Evolutionary conservation across 2,113 vertebrate genomes (phyloP).

Genomic region (Romanogobio albipinnatus): DNA sequence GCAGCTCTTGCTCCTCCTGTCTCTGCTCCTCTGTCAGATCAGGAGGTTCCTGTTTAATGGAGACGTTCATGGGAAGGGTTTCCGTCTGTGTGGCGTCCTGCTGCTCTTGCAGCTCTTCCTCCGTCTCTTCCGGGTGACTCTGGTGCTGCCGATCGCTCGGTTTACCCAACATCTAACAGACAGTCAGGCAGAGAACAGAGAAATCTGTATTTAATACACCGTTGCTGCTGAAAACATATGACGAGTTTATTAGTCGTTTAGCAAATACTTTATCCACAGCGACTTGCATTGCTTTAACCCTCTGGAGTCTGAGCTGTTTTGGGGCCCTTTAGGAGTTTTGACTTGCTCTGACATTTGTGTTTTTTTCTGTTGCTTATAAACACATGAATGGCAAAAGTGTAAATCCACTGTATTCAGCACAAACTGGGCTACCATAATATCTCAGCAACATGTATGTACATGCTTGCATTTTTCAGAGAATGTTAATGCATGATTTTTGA

Average conservation of each 20-base stretch:
- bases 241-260: background rate
- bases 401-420: no score
- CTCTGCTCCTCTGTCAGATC: conserved; percentile 86
- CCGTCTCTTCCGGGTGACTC: conserved; percentile 96
- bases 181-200: background rate
- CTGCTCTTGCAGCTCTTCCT: conserved; percentile 94
- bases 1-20: conserved; percentile 86
- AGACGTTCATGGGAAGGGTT: conserved; percentile 70
- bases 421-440: no score
- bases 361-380: no score
- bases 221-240: background rate
- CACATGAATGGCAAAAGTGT: no score
- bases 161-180: conserved; percentile 86
- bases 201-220: background rate
- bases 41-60: conserved; percentile 89
- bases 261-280: background rate
- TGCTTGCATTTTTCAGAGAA: no score
- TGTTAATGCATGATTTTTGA: no score
- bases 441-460: no score
- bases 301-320: no score
- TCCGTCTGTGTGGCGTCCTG: conserved; percentile 77
- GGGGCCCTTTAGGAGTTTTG: no score
- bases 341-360: no score
- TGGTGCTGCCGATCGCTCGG: conserved; percentile 89
- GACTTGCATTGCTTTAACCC: background rate